Evolutionary conservation across 2,113 vertebrate species (phyloP).

Genomic region (Labeo rohita): DNA sequence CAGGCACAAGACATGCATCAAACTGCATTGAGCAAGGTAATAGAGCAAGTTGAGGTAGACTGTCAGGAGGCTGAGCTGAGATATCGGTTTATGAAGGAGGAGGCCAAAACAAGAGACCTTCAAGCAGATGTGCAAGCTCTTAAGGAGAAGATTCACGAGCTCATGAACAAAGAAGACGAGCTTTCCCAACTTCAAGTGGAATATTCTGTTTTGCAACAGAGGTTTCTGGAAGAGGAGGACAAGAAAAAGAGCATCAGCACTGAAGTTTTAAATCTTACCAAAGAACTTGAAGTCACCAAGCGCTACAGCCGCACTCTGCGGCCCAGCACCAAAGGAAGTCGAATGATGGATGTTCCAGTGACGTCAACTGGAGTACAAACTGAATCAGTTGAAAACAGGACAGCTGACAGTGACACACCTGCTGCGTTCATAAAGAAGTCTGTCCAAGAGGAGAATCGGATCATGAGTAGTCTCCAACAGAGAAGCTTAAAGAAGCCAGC

Average conservation of each 20-base stretch:
- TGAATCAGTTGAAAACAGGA: slow-evolving; percentile 75
- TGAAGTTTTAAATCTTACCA: slow-evolving; percentile 89
- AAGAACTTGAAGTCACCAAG: slow-evolving; percentile 91
- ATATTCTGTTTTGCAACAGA: slow-evolving; percentile 90
- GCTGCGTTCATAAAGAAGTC: slow-evolving; percentile 96
- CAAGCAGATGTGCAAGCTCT: slow-evolving; percentile 92
- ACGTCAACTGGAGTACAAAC: slow-evolving; percentile 91
- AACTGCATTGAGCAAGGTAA: slow-evolving; percentile 88
- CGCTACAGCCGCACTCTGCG: slow-evolving; percentile 89
- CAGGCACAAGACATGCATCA: slow-evolving; percentile 94
- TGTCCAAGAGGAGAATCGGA: slow-evolving; percentile 96
- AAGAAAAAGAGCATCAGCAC: slow-evolving; percentile 90
- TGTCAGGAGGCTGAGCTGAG: slow-evolving; percentile 87
- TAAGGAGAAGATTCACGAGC: slow-evolving; percentile 97
- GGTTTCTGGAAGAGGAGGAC: slow-evolving; percentile 90
- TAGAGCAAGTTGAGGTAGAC: slow-evolving; percentile 88
- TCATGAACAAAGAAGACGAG: slow-evolving; percentile 98
- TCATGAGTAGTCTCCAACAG: slow-evolving; percentile 94
- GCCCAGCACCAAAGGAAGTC: slow-evolving; percentile 88
- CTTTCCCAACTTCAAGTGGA: slow-evolving; percentile 95
- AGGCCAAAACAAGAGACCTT: slow-evolving; percentile 88
- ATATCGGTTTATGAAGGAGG: slow-evolving; percentile 85
- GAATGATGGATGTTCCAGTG: slow-evolving; percentile 88
- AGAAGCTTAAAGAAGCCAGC: slow-evolving; percentile 87
- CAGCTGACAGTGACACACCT: slow-evolving; percentile 88